Evolutionary conservation across 2,888 invertebrate genomes (phyloP).

Genomic region (Lycophotia porphyrea): DNA sequence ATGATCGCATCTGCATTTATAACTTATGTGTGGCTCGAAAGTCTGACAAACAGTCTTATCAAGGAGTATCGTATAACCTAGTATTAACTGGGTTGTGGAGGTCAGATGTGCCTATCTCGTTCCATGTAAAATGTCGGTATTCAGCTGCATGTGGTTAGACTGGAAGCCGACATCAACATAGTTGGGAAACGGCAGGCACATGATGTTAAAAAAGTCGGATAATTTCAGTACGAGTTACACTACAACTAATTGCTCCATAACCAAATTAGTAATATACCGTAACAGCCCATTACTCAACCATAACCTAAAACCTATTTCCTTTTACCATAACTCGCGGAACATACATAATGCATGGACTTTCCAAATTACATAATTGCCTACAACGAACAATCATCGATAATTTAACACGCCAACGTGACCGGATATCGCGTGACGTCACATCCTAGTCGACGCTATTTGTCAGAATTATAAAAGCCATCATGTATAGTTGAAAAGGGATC

Average conservation of each 20-base stretch:
- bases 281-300: neutral
- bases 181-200: neutral
- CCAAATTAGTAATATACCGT: neutral
- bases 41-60: too few species aligned
- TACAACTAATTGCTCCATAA: neutral
- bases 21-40: too few species aligned
- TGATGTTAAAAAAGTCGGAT: neutral
- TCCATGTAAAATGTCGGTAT: too few species aligned
- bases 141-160: too few species aligned
- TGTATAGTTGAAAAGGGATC: too few species aligned
- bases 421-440: conserved; percentile 56
- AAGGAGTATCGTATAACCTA: too few species aligned
- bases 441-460: conserved; percentile 44
- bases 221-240: neutral
- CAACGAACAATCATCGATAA: conserved; percentile 36
- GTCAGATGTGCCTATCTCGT: too few species aligned
- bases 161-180: neutral
- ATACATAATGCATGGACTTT: conserved; percentile 17
- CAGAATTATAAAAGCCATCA: conserved; percentile 8
- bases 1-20: neutral
- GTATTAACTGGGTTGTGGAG: too few species aligned
- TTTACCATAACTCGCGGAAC: conserved; percentile 4
- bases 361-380: conserved; percentile 38
- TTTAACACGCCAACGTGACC: conserved; percentile 28
- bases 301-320: neutral